A percentile compares a stretch with the other conserved stretches of the same genome.
Evolutionary conservation across 2,113 vertebrate genomes (phyloP).

Genomic region (Alces alces): DNA sequence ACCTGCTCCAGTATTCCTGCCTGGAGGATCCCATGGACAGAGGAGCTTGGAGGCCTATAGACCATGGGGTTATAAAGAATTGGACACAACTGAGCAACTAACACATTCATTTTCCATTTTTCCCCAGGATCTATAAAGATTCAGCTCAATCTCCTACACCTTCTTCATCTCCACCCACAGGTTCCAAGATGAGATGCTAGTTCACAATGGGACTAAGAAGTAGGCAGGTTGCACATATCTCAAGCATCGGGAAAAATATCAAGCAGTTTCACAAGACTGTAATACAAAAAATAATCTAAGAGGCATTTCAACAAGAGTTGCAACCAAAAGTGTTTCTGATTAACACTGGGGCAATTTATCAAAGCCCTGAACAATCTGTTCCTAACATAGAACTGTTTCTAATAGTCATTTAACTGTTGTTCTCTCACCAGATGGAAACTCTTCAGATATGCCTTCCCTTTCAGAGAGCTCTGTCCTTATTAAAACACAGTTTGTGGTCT

Average conservation of each 20-base stretch:
- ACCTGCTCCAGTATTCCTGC: background rate
- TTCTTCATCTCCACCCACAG: background rate
- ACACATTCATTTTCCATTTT: background rate
- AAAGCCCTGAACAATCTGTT: background rate
- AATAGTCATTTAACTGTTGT: background rate
- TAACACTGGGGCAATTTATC: background rate
- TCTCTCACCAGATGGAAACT: background rate
- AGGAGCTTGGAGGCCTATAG: background rate
- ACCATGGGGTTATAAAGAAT: background rate
- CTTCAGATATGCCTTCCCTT: background rate
- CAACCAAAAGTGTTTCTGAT: background rate
- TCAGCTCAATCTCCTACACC: background rate
- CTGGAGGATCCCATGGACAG: background rate
- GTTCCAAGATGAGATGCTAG: background rate
- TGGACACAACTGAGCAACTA: background rate
- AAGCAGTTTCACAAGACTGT: background rate
- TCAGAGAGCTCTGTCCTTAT: constrained; percentile 31
- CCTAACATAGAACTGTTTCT: background rate
- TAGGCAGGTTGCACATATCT: background rate
- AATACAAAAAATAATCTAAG: background rate
- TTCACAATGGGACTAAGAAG: background rate
- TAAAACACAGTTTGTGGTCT: constrained; percentile 58
- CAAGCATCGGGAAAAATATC: background rate
- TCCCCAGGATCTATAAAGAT: background rate
- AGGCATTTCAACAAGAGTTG: background rate